Base-by-base conservation (phyloP, 1,140 invertebrate genomes). In the Saccostrea echinata region DNA sequence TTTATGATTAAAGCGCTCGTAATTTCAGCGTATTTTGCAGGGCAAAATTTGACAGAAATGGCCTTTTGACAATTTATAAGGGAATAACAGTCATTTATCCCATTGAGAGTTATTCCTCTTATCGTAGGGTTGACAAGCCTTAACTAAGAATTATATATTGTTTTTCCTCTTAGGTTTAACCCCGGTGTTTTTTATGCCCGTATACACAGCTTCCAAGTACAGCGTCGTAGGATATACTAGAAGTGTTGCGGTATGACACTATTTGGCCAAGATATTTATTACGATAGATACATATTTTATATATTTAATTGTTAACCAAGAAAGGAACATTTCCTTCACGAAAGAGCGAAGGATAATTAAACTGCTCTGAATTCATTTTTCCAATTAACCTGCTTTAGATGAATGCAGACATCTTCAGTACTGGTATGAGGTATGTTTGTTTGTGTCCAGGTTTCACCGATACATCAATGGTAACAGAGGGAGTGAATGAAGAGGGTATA, bases 121-220 rank as follows among this genome's bases (percentile, higher is more conserved):
- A 21, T 61, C 55, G 18, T 61, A n/a, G 16, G n/a, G 6, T 18
- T 61, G 55, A 6, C 21, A 16, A 21, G 16, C 11, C 16, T 55
- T 57, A 18, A 57, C 16, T 16, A 81, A 9, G 51, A 4, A 11
- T 24, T 18, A n/a, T n/a, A n/a, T n/a, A n/a, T n/a, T n/a, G n/a
- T n/a, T 71, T n/a, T 33, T 12, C 84, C 85, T 84, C 21, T 95
- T 96, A 61, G 96, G 97, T 90, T 94, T 96, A 24, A 95, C 95
- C 82, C 97, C 97, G 12, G 96, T 96, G 87, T 96, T 97, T 8
- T 96, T 96, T 81, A 96, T 96, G n/a, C 97, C 97, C 6, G 96
- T 97, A 68, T 97, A 97, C 94, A 96, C 96, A 0, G 97, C 97
- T 1, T 97, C 97, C 1, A 97, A 97, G 93, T 97, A 97, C 90